phyloP scores from a whole-genome alignment of 2,797 vertebrate species.

The Cheirogaleus major region DNA sequence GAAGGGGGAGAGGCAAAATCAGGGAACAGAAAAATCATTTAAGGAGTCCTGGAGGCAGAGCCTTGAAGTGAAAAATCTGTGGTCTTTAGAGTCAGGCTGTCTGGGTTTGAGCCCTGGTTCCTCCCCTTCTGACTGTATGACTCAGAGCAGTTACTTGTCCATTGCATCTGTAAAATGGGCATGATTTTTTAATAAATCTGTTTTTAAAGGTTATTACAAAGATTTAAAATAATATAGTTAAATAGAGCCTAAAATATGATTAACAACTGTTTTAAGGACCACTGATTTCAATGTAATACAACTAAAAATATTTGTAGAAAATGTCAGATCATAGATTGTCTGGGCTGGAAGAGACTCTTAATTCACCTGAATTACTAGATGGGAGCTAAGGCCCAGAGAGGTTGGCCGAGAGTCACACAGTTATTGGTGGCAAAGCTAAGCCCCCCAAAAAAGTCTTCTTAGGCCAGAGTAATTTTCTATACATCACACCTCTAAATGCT shows the following conservation, averaged over 20 bases:
- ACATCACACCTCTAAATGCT: not conserved
- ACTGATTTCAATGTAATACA: not conserved
- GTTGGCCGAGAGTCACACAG: not conserved
- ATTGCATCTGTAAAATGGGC: not conserved
- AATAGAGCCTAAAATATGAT: constrained; percentile 25
- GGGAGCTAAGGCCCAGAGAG: not conserved
- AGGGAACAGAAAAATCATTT: not conserved
- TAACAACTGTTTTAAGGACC: not conserved
- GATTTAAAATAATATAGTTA: not conserved
- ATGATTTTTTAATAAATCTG: not conserved
- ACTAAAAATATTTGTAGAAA: not conserved
- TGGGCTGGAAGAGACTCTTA: not conserved
- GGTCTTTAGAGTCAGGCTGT: not conserved
- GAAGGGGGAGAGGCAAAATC: not conserved
- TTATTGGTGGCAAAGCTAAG: not conserved
- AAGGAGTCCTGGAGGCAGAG: not conserved
- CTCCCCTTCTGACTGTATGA: not conserved
- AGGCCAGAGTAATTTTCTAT: not conserved
- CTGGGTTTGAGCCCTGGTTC: not conserved
- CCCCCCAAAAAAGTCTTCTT: not conserved
- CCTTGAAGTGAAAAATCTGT: not conserved
- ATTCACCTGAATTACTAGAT: not conserved
- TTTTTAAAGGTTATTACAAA: not conserved
- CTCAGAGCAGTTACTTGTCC: not conserved
- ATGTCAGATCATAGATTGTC: not conserved